Percentiles rank a stretch among this genome's conserved stretches.
Evolutionary conservation across 2,888 invertebrate species (phyloP).

Genomic region (Drosophila mettleri): DNA sequence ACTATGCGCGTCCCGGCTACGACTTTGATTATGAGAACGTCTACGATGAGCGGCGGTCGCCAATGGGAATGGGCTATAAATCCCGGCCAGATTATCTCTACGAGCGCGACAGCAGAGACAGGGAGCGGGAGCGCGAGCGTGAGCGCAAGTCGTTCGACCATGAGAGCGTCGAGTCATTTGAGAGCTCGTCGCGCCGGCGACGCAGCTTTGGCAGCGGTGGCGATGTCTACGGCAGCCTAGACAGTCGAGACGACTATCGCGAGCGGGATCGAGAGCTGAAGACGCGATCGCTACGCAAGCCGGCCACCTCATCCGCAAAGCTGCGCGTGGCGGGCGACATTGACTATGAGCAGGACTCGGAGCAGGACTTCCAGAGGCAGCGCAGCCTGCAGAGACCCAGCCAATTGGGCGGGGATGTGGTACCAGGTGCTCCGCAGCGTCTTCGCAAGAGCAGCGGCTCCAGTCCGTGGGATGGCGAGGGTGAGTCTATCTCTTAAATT

Average conservation of each 20-base stretch:
- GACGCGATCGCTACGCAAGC: constrained; percentile 83
- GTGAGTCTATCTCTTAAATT: constrained; percentile 48
- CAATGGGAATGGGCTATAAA: constrained; percentile 70
- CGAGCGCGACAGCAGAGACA: constrained; percentile 64
- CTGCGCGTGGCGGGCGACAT: constrained; percentile 83
- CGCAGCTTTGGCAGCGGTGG: constrained; percentile 85
- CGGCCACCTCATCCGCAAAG: constrained; percentile 82
- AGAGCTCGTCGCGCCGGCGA: constrained; percentile 82
- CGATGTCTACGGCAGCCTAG: constrained; percentile 84
- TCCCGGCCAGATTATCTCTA: constrained; percentile 82
- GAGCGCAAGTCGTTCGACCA: constrained; percentile 85
- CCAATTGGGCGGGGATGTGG: constrained; percentile 71
- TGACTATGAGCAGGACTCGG: constrained; percentile 86
- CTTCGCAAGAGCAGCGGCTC: constrained; percentile 85
- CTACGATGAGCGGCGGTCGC: constrained; percentile 82
- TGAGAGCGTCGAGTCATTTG: constrained; percentile 85
- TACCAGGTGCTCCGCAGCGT: constrained; percentile 66
- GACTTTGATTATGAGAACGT: constrained; percentile 83
- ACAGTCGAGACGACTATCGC: constrained; percentile 84
- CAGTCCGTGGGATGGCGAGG: constrained; percentile 87
- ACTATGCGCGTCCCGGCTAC: constrained; percentile 84
- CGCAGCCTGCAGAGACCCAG: constrained; percentile 83
- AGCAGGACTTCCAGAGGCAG: constrained; percentile 84
- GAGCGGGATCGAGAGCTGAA: constrained; percentile 83
- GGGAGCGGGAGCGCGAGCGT: constrained; percentile 52